Conservation (phyloP, 2,113 vertebrate genomes). For the Myrmecobius fasciatus region DNA sequence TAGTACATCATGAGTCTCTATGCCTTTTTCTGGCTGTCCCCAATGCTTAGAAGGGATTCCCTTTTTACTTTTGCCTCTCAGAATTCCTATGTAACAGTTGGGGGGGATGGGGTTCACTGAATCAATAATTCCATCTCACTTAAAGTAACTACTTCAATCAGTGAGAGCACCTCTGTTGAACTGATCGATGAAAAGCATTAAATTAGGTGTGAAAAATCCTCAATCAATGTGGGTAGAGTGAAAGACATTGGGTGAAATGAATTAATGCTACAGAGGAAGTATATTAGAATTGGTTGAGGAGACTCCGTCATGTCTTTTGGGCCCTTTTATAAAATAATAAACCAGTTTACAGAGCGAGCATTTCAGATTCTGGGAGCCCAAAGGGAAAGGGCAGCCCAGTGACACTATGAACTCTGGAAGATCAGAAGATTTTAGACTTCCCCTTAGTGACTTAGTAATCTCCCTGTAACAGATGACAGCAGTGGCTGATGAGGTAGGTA, state of each 20-base stretch:
- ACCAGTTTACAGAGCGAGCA: not conserved
- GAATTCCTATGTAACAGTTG: not conserved
- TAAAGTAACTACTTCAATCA: not conserved
- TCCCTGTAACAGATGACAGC: not conserved
- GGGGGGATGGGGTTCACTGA: not conserved
- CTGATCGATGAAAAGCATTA: not conserved
- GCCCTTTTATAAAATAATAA: not conserved
- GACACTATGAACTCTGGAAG: not conserved
- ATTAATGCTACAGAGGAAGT: not conserved
- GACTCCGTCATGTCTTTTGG: not conserved
- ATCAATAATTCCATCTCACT: not conserved
- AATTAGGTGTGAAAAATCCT: not conserved
- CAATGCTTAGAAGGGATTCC: not conserved
- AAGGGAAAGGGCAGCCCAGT: not conserved
- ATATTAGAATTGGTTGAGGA: not conserved
- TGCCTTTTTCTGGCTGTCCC: not conserved
- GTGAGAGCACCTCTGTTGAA: not conserved
- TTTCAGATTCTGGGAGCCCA: not conserved
- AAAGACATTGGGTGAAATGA: not conserved
- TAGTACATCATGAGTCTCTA: not conserved
- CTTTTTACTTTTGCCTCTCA: not conserved
- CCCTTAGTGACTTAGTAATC: not conserved
- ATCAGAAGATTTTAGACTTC: not conserved
- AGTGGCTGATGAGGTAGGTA: not conserved
- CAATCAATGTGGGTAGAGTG: not conserved